Evolutionary conservation across 1,140 invertebrate species (phyloP), one percentile per base, ranked within the genome.

Genomic region (Helicoverpa armigera): DNA sequence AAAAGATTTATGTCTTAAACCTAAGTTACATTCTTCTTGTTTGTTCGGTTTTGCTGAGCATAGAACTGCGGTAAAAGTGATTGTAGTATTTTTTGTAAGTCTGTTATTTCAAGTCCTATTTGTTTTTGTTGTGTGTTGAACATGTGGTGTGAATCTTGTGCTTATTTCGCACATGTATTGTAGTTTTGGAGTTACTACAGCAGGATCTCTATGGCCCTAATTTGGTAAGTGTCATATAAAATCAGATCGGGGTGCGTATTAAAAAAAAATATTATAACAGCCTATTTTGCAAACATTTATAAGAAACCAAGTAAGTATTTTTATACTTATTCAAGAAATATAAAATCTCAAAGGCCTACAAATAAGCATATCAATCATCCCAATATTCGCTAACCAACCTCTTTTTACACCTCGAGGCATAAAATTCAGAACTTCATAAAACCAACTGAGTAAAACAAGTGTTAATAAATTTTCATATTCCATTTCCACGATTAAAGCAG

Each of bases 381-480:
- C 35, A 43, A 43, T 43, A 43, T 43, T 43, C 35, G 35, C 35
- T 43, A 43, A 43, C 35, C 35, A 9, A 43, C 35, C 35, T 69
- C 43, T 16, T 50, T 50, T 69, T 50, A 69, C 16, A 69, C 58
- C 11, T 69, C 43, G 50, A 23, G 23, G 12, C 11, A 7, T 16
- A 48, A 50, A 18, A 69, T 69, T 50, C 48, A 69, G 18, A 69
- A 1, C 12, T 10, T 29, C 58, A 69, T 69, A 72, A 50, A 48
- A 13, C 29, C 14, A 16, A 69, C 48, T 7, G 35, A 51, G 14
- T 69, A 50, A 23, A n/a, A 14, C 63, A 63, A 76, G 58, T 29
- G 2, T 61, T 13, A 65, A 31, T 53, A 48, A 77, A 77, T 65
- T 77, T 65, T 51, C 54, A 77, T 77, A 65, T 77, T 53, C 60